These are phyloP conservation scores for Geodia barretti DNA, from an alignment of 37 sponge, comb jelly and placozoan genomes.

Conservation along the genomic window DNA sequence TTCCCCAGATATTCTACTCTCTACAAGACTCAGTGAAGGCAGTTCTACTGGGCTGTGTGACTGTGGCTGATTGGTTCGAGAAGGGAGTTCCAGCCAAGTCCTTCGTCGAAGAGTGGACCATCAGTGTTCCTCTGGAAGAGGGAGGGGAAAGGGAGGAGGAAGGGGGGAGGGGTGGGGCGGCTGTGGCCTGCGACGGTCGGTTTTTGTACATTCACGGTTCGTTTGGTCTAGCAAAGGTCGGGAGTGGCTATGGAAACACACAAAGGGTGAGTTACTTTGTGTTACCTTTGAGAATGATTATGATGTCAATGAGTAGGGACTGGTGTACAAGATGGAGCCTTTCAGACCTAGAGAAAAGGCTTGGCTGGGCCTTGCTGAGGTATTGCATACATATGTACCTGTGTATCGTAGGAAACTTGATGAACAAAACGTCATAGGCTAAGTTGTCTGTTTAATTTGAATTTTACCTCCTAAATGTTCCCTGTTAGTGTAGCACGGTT, in stretches of 20 bases:
- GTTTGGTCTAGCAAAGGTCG: slow-evolving; percentile 70
- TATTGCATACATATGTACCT: too few relatives aligned
- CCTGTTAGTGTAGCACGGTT: too few relatives aligned
- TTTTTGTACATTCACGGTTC: slow-evolving; percentile 67
- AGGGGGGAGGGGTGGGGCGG: neutral
- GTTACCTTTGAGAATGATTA: neutral
- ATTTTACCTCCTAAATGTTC: too few relatives aligned
- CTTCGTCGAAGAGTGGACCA: slow-evolving; percentile 57
- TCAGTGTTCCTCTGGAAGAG: neutral
- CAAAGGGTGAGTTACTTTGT: slow-evolving; percentile 36
- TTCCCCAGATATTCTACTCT: slow-evolving; percentile 67
- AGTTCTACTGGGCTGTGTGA: slow-evolving; percentile 50
- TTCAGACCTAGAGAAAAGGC: neutral
- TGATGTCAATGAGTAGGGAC: neutral
- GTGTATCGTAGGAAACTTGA: too few relatives aligned
- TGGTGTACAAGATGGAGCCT: neutral
- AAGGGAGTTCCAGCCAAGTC: slow-evolving; percentile 48
- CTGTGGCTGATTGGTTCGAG: slow-evolving; percentile 54
- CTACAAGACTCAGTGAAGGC: slow-evolving; percentile 79
- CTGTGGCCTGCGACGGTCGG: slow-evolving; percentile 68
- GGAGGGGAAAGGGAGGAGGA: neutral
- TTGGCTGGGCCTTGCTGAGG: neutral
- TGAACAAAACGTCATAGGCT: too few relatives aligned
- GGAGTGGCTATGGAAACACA: slow-evolving; percentile 82
- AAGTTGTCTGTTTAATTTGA: too few relatives aligned